Percentiles rank a stretch among this genome's conserved stretches.
phyloP scores from a whole-genome alignment of 2,113 vertebrate species.

The Silurus meridionalis region DNA sequence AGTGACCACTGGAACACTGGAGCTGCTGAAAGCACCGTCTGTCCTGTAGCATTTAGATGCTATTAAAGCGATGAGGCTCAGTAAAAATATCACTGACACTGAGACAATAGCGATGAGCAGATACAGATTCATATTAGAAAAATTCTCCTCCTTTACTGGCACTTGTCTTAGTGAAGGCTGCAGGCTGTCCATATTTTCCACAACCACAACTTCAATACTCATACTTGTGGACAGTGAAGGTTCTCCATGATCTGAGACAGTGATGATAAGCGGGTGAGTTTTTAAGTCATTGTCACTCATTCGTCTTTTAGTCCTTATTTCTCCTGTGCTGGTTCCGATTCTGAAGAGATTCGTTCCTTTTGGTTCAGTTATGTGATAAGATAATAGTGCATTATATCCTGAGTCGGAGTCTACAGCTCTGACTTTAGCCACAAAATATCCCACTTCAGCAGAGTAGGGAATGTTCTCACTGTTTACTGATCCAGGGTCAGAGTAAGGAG shows the following conservation, averaged over 20 bases:
- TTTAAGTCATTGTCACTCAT: no score
- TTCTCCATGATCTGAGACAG: no score
- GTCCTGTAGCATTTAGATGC: conserved; percentile 54
- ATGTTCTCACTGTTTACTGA: conserved; percentile 70
- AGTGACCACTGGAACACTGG: conserved; percentile 51
- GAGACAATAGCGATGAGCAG: conserved; percentile 71
- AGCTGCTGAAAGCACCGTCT: conserved; percentile 23
- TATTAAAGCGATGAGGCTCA: conserved; percentile 56
- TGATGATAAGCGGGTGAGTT: no score
- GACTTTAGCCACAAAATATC: conserved; percentile 66
- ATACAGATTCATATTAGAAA: conserved; percentile 71
- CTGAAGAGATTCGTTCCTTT: background rate
- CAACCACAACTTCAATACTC: conserved; percentile 49
- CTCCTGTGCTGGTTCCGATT: no score
- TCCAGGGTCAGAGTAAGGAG: conserved; percentile 69
- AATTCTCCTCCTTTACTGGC: conserved; percentile 41
- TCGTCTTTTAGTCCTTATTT: no score
- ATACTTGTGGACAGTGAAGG: no score
- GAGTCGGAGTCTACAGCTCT: conserved; percentile 59
- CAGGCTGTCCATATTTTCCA: conserved; percentile 55
- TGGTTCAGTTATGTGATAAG: conserved; percentile 52
- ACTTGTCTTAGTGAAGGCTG: conserved; percentile 68
- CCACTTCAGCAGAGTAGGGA: conserved; percentile 71
- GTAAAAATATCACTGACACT: conserved; percentile 70
- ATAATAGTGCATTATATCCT: conserved; percentile 58